Conservation (phyloP, 2,888 invertebrate genomes). For the Alentia gelatinosa region DNA sequence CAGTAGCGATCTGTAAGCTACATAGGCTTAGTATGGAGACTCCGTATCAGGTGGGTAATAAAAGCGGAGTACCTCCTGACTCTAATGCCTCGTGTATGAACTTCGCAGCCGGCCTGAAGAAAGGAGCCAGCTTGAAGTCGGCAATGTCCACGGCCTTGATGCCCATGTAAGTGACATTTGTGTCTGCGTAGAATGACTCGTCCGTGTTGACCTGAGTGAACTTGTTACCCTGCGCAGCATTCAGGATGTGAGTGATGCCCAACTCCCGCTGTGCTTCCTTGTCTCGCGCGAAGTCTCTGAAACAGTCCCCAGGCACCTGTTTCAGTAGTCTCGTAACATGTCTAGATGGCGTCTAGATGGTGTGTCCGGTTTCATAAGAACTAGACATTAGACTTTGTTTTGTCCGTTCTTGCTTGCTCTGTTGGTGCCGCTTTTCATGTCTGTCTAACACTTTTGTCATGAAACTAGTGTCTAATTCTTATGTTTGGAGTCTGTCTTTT, state of each 20-base stretch:
- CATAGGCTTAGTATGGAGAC: too few relatives aligned
- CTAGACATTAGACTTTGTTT: too few relatives aligned
- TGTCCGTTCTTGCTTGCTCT: too few relatives aligned
- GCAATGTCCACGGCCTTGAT: conserved; percentile 89
- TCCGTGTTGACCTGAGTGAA: conserved; percentile 88
- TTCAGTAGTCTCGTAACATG: too few relatives aligned
- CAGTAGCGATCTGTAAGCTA: too few relatives aligned
- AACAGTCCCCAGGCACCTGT: conserved; percentile 41
- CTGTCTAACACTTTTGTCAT: too few relatives aligned
- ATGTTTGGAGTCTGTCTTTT: too few relatives aligned
- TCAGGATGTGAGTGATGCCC: conserved; percentile 92
- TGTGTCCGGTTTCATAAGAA: too few relatives aligned
- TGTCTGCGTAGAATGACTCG: conserved; percentile 87
- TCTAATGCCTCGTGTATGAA: conserved; percentile 88
- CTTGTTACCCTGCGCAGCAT: conserved; percentile 89
- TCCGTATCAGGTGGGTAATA: too few relatives aligned
- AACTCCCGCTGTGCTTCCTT: conserved; percentile 87
- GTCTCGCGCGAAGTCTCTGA: conserved; percentile 89
- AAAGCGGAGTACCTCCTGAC: conserved; percentile 69
- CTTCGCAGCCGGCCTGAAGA: conserved; percentile 89
- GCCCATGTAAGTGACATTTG: conserved; percentile 88
- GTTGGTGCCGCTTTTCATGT: too few relatives aligned
- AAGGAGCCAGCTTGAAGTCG: conserved; percentile 88
- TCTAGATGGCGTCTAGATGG: too few relatives aligned
- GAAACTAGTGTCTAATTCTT: too few relatives aligned